These are phyloP conservation scores for Empis livida DNA, from an alignment of 2,888 invertebrate species.

Conservation along the genomic window DNA sequence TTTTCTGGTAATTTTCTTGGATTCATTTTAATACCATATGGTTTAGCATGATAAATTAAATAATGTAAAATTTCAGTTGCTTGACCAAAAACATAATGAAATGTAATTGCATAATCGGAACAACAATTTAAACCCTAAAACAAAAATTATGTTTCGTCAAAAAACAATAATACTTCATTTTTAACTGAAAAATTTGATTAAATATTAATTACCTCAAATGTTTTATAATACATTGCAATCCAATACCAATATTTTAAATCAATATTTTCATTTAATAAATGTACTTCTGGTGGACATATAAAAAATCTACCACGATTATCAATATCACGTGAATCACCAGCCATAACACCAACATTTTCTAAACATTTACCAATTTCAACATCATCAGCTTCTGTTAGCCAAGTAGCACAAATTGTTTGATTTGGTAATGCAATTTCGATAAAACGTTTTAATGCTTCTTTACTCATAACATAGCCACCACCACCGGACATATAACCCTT, in stretches of 20 bases:
- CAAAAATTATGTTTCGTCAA: no score
- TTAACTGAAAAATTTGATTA: no score
- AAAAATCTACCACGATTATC: conserved; percentile 87
- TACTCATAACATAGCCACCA: conserved; percentile 87
- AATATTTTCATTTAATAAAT: conserved; percentile 79
- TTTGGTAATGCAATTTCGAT: conserved; percentile 61
- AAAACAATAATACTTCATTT: no score
- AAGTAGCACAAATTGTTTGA: conserved; percentile 24
- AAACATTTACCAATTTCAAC: conserved; percentile 56
- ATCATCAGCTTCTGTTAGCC: conserved; percentile 38
- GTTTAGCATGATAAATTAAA: conserved; percentile 78
- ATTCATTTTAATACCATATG: conserved; percentile 43
- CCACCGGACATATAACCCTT: conserved; percentile 87
- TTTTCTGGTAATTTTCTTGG: no score
- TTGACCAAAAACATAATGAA: conserved; percentile 80
- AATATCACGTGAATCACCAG: conserved; percentile 82
- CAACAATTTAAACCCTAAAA: conserved; percentile 43
- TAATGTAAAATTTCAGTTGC: conserved; percentile 90
- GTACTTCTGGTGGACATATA: conserved; percentile 89
- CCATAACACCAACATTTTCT: conserved; percentile 69
- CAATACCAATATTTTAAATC: conserved; percentile 86
- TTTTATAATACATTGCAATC: conserved; percentile 87
- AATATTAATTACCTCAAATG: conserved; percentile 46
- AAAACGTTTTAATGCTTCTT: conserved; percentile 64
- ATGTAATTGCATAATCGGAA: conserved; percentile 81